Conservation (phyloP, 2,113 vertebrate genomes). For the Thoracochromis brauschi region DNA sequence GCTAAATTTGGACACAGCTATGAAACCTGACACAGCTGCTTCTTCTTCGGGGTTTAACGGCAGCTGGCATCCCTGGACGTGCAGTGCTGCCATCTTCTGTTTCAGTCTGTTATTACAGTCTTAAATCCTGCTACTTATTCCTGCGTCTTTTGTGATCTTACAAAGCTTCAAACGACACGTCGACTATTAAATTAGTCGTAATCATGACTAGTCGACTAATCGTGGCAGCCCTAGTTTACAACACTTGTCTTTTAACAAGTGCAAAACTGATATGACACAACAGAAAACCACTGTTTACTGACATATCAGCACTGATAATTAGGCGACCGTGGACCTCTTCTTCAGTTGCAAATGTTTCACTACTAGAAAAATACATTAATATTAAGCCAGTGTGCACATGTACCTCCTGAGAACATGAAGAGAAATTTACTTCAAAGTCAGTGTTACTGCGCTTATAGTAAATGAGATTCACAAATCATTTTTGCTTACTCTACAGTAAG, state of each 20-base stretch:
- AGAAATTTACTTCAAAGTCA: neutral
- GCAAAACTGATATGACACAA: neutral
- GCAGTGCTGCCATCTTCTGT: neutral
- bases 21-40: fast-evolving
- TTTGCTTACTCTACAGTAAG: neutral
- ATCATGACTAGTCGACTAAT: neutral
- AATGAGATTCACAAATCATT: neutral
- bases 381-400: neutral
- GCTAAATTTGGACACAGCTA: no score
- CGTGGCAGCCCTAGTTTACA: neutral
- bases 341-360: neutral
- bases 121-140: neutral
- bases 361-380: neutral
- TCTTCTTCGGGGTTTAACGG: neutral
- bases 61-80: neutral
- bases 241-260: neutral
- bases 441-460: neutral
- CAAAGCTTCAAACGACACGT: fast-evolving
- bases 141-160: fast-evolving
- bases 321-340: fast-evolving
- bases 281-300: neutral
- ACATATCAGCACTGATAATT: neutral
- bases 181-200: no score
- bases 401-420: neutral
- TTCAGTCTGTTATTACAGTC: neutral